Evolutionary conservation across 2,797 vertebrate genomes (phyloP), one percentile per base, ranked within the genome.

Genomic region (Eospalax fontanierii): DNA sequence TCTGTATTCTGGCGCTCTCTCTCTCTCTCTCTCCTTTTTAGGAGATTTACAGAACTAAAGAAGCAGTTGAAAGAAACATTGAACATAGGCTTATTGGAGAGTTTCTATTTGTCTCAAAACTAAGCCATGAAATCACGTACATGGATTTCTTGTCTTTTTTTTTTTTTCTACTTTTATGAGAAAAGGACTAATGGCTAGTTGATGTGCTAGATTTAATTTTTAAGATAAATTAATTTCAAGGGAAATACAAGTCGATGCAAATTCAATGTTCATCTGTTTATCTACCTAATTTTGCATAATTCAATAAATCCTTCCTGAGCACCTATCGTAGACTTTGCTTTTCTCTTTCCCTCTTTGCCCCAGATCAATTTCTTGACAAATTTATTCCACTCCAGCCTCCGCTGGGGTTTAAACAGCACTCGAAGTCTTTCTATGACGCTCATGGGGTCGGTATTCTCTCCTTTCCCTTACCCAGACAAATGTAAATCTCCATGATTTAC

Each of bases 141-240:
- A 38, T 16, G 2, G 43, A 82, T 35, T 84, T 75, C 33, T 83
- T 89, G 50, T 74, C 35, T 87, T 88, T 28, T 76, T 90, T 73
- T 76, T 90, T 73, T 33, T 54, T 38, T 35, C 80, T 81, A 78
- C 57, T 79, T 94, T 94, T 92, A 74, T 79, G n/a, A 94, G 33
- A 87, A 96, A 94, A 95, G 35, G 22, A 83, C 38, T 54, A 94
- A 87, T 18, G 85, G 21, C 15, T 50, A 74, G 10, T 24, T 79
- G 35, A 65, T 81, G 8, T 33, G 14, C 30, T 21, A 93, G 35
- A 90, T 93, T 80, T 66, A 73, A 79, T 84, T 70, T 95, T 92
- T 89, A 40, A 70, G 80, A 87, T 61, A 91, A 75, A 87, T 79
- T 89, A 90, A 40, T 43, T 91, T 78, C 30, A 90, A 54, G 73